Base-by-base conservation (phyloP, 1,140 invertebrate species). In the Pseudomyrmex gracilis region DNA sequence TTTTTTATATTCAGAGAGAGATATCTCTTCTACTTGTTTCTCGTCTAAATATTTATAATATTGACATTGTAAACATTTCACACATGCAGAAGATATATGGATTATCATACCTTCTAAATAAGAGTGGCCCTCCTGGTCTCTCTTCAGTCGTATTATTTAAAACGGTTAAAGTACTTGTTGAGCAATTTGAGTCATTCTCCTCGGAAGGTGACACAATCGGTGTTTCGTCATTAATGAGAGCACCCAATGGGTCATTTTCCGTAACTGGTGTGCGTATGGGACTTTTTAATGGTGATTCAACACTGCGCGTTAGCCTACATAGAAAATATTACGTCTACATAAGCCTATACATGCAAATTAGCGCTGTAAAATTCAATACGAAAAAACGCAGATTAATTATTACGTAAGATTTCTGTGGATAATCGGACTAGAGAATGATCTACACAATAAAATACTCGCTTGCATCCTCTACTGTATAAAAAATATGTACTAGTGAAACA, bases 161-260 rank as follows among this genome's bases (percentile, higher is more conserved):
- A 34, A 94, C 92, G 15, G 94, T 94, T 43, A 94, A 87, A 15
- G 94, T 94, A 89, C 93, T 94, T 13, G 94, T 94, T 10, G 94
- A 94, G 71, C 94, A 94, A 87, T 94, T 94, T 0, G 93, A 94
- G 80, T 94, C 94, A 63, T 94, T 94, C 77, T 94, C 94, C 47
- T 94, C 94, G 15, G 93, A 94, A 53, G 93, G 94, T 10, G 94
- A 94, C 57, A 94, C 93, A 49, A 94, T 91, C 2, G 94, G 94
- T n/a, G 94, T 94, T 76, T 94, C 93, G 47, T 94, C 94, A 49
- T 96, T 95, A 68, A 95, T 95, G 57, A 98, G 94, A 43, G 98
- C 97, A 10, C 98, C 98, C 34, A 99, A 93, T 0, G 98, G 98
- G 95, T 99, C 98, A 92, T 98, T 98, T 91, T 98, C 96, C 2